A percentile compares a stretch with the other conserved stretches of the same genome.
phyloP scores from a whole-genome alignment of 2,113 vertebrate genomes.

The Pleuronectes platessa region DNA sequence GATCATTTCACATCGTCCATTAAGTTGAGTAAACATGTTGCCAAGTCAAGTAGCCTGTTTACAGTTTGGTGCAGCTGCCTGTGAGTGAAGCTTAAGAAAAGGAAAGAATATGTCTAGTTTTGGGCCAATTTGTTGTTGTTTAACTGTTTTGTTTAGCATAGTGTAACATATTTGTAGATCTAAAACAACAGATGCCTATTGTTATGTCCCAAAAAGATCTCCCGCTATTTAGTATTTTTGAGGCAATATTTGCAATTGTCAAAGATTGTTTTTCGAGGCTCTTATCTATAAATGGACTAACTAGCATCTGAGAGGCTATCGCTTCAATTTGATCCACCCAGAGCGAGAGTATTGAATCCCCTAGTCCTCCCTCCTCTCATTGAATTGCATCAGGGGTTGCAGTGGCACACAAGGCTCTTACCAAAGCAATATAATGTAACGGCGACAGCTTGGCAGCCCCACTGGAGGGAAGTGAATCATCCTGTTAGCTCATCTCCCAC shows the following conservation, averaged over 20 bases:
- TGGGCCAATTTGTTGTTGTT: too few species aligned
- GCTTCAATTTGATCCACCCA: not conserved
- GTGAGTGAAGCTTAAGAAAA: too few species aligned
- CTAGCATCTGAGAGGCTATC: not conserved
- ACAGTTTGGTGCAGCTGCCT: too few species aligned
- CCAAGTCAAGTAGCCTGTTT: too few species aligned
- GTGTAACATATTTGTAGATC: too few species aligned
- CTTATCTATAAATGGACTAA: not conserved
- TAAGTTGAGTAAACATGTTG: too few species aligned
- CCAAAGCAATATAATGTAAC: conserved; percentile 58
- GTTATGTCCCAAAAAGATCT: too few species aligned
- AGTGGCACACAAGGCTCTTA: conserved; percentile 14
- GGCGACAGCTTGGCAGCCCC: conserved; percentile 64
- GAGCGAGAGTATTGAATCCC: not conserved
- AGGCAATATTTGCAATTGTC: not conserved
- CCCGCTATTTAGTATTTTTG: not conserved
- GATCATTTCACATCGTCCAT: too few species aligned
- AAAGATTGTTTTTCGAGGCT: not conserved
- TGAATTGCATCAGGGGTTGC: conserved; percentile 24
- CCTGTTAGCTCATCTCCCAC: conserved; percentile 49
- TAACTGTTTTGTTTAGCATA: too few species aligned
- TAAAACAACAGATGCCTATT: too few species aligned
- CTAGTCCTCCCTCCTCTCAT: conserved; percentile 6
- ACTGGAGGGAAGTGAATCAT: conserved; percentile 70
- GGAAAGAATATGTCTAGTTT: too few species aligned